Conservation (phyloP, 2,797 vertebrate genomes). For the Diplodus puntazzo region DNA sequence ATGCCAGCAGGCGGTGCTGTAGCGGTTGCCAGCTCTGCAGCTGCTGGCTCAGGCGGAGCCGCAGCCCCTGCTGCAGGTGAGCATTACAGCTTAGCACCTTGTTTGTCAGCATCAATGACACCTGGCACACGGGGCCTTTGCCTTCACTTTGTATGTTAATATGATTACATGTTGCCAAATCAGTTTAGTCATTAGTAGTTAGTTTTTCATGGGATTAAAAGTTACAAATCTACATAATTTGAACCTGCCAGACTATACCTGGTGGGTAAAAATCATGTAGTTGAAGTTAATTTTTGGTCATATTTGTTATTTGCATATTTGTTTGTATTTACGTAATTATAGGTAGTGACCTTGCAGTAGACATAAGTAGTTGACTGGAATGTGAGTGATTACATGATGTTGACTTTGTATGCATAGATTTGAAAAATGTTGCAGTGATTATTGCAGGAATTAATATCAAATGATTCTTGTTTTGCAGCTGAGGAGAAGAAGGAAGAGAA, state of each 20-base stretch:
- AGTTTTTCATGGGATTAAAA: background rate
- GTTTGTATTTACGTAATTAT: too few species aligned
- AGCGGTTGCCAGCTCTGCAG: conserved; percentile 82
- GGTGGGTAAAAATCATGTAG: background rate
- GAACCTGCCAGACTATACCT: background rate
- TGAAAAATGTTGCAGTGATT: background rate
- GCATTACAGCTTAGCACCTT: conserved; percentile 60
- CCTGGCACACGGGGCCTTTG: conserved; percentile 32
- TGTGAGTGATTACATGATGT: background rate
- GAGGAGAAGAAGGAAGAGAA: conserved; percentile 97
- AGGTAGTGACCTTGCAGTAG: background rate
- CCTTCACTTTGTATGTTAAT: conserved; percentile 35
- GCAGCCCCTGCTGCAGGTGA: conserved; percentile 85
- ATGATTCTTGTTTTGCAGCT: conserved; percentile 57
- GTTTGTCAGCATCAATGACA: conserved; percentile 50
- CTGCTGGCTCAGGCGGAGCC: conserved; percentile 74
- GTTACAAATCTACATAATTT: background rate
- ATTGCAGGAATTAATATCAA: background rate
- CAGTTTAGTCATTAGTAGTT: background rate
- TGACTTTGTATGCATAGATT: background rate
- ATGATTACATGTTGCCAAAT: background rate
- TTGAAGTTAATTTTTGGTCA: background rate
- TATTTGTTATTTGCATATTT: background rate
- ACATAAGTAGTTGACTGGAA: background rate
- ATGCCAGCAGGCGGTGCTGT: conserved; percentile 86